These are phyloP conservation scores for Augochlorella aurata DNA, from an alignment of 2,888 invertebrate species.

Conservation along the genomic window DNA sequence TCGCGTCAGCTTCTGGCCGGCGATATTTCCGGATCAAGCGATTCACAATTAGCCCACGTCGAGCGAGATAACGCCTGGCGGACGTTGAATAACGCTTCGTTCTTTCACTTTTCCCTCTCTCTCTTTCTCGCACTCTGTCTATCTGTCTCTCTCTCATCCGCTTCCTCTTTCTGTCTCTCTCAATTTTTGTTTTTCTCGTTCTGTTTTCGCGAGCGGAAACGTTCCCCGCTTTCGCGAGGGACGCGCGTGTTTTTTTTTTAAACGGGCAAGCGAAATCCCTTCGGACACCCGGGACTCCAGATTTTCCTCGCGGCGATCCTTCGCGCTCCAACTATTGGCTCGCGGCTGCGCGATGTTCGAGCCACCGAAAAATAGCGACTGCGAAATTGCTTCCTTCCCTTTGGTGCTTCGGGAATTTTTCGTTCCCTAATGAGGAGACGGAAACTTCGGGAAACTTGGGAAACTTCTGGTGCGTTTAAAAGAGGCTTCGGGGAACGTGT, in stretches of 20 bases:
- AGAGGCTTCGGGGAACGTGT: not conserved
- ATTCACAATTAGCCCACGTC: conserved; percentile 27
- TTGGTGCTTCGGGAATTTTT: not conserved
- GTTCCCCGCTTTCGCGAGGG: not conserved
- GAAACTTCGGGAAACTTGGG: not conserved
- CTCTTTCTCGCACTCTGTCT: not conserved
- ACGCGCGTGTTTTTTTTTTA: not conserved
- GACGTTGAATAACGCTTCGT: not conserved
- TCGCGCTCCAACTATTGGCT: not conserved
- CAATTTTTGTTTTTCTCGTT: not conserved
- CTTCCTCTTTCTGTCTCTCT: not conserved
- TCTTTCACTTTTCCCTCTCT: not conserved
- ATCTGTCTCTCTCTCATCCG: not conserved
- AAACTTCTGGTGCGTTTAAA: not conserved
- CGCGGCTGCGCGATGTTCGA: not conserved
- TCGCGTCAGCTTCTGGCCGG: conserved; percentile 1
- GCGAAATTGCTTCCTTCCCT: not conserved
- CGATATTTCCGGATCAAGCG: conserved; percentile 20
- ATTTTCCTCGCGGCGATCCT: not conserved
- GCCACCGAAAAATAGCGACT: not conserved
- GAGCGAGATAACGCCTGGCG: not conserved
- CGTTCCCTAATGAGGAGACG: not conserved
- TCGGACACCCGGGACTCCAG: not conserved
- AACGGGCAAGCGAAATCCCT: not conserved
- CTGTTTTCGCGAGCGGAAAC: not conserved